These are phyloP conservation scores for Thunnus albacares DNA, from an alignment of 2,797 vertebrate species.

Conservation along the genomic window DNA sequence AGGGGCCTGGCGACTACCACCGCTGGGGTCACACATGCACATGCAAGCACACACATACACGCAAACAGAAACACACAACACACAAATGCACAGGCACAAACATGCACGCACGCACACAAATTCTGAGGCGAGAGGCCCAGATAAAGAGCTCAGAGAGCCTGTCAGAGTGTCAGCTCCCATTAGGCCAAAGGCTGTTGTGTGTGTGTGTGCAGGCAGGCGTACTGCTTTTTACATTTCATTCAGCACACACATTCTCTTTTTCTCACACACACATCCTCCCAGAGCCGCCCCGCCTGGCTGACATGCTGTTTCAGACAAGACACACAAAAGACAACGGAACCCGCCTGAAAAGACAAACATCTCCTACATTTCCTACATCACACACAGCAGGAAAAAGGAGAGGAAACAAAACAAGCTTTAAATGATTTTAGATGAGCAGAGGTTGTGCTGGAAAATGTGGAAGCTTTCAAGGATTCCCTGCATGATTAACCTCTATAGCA, in stretches of 20 bases:
- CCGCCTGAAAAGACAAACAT: conserved; percentile 85
- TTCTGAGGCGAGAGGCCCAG: conserved; percentile 79
- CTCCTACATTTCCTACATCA: conserved; percentile 85
- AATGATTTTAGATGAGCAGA: conserved; percentile 76
- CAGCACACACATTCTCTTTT: conserved; percentile 70
- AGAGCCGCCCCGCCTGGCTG: conserved; percentile 80
- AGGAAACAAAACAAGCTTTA: conserved; percentile 74
- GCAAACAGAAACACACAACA: conserved; percentile 57
- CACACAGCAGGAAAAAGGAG: conserved; percentile 57
- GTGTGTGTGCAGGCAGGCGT: conserved; percentile 81
- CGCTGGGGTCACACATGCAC: conserved; percentile 79
- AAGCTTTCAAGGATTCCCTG: conserved; percentile 46
- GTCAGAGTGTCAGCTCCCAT: conserved; percentile 85
- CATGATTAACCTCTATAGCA: conserved; percentile 43
- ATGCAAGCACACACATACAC: conserved; percentile 55
- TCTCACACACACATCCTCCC: conserved; percentile 74
- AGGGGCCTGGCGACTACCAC: conserved; percentile 80
- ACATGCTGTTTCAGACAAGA: conserved; percentile 86
- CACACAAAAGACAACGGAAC: conserved; percentile 84
- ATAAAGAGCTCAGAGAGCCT: conserved; percentile 88
- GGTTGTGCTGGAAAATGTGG: conserved; percentile 38
- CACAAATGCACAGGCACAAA: conserved; percentile 55
- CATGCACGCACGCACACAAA: conserved; percentile 59
- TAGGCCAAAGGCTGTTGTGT: conserved; percentile 83
- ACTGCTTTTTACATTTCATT: conserved; percentile 81